Evolutionary conservation across 2,797 vertebrate species (phyloP), one percentile per base, ranked within the genome.

Genomic region (Pelodytes ibericus): DNA sequence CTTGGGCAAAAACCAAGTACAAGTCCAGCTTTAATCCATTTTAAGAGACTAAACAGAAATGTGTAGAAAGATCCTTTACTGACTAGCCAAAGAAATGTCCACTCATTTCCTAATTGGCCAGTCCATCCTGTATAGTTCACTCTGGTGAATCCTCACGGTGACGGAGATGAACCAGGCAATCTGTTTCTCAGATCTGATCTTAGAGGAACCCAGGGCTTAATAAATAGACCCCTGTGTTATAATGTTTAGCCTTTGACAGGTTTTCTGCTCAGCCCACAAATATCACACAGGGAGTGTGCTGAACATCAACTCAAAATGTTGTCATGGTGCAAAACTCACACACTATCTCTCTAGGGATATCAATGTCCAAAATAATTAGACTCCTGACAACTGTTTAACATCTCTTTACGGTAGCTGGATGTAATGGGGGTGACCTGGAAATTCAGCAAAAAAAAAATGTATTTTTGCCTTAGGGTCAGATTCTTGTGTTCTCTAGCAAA

Each of bases 351-450:
- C 13, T 47, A n/a, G 31, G 49, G 57, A 75, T 20, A 58, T 10
- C 57, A 33, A 25, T 75, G 73, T 75, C 73, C 57, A 22, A 53
- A 25, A 62, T 61, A 67, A 75, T 68, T 60, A 60, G 49, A 60
- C 36, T 30, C 31, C 5, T 53, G 22, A 16, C 13, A 44, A 1
- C 11, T 44, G 41, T 58, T 59, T 68, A 60, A 75, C 56, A 51
- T 26, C 36, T 53, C 44, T 39, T 5, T 62, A 59, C 33, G 71
- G 41, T 65, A 30, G 20, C 49, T 75, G 81, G 33, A 3, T 67
- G 57, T 0, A 51, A 33, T 61, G 11, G 3, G 25, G 47, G 70
- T 85, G 82, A 84, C 82, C 83, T 81, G 83, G 86, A 80, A 82
- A n/a, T 75, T 67, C 73, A 75, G 64, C 24, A 57, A 68, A 81